Base-by-base conservation (phyloP, 1,140 invertebrate genomes). In the Rhagoletis pomonella region DNA sequence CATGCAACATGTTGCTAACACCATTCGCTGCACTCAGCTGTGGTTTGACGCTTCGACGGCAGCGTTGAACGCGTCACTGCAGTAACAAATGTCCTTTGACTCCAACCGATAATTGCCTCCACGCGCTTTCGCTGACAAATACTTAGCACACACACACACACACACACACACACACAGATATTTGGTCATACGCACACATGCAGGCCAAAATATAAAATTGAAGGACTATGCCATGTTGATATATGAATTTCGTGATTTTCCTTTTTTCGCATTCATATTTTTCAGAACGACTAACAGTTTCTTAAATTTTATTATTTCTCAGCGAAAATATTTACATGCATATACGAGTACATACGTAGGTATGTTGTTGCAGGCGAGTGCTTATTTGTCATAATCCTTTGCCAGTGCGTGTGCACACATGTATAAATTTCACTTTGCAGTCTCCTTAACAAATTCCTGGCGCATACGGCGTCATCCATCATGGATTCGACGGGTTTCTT, bases 401-500 rank as follows among this genome's bases (percentile, higher is more conserved):
- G 84, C 29, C 29, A 85, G 84, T 85, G 84, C 84, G 84, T 85
- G 58, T 60, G 84, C 59, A 85, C 39, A 62, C 29, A 29, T 29
- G 29, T 60, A 47, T 59, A 59, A 85, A 62, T 62, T 85, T 62
- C 58, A 50, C 59, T 47, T 14, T 10, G 84, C 59, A 42, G 39
- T 62, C 39, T 12, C 3, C 29, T 85, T 29, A 42, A 42, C 55
- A 85, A 4, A 60, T 50, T 42, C 44, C 12, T n/a, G 69, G 5
- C 73, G 7, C 73, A 19, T 67, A 29, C 29, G 64, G 64, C 50
- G 73, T 81, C 47, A 58, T 55, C 19, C 47, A 5, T n/a, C n/a
- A 55, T 9, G 73, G 19, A 55, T 81, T 81, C 73, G 47, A 55
- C 47, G 50, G 42, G 1, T 55, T 81, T 81, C 73, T 81, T 81